Base-by-base conservation (phyloP, 2,797 vertebrate species). In the Alca torda region DNA sequence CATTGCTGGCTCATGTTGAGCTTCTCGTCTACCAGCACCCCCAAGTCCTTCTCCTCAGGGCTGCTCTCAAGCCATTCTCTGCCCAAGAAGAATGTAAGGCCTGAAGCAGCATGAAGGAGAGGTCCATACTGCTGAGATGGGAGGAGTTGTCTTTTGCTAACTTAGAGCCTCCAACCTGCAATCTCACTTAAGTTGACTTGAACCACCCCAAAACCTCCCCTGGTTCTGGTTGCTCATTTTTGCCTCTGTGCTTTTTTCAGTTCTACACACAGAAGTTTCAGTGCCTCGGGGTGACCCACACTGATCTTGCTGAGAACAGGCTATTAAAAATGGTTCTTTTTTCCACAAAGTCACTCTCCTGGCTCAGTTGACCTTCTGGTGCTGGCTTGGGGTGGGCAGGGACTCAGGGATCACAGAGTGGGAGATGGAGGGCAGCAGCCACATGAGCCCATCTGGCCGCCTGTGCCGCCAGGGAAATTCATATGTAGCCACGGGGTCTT, bases 341-440 rank as follows among this genome's bases (percentile, higher is more conserved):
- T 89, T 24, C 53, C 1, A 0, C 35, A 64, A 57, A 59, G 37
- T 56, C 20, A 7, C 87, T 82, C 53, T 46, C 51, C 75, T 65
- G 63, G 20, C 63, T 64, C 67, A 8, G n/a, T 73, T 61, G 43
- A 18, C 28, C 39, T 37, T 51, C 23, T 1, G 0, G 28, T 17
- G 37, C 59, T 46, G 65, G 21, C 46, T 87, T 0, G 0, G 26
- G 1, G 5, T 4, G 4, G n/a, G n/a, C 18, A 65, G 74, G 30
- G 61, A 61, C 26, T 69, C 14, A 10, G 64, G 60, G 39, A 4
- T 67, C 3, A 1, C 9, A 6, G 54, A 33, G 56, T 13, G 31
- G 50, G 61, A 57, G n/a, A 56, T 0, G 4, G 30, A 78, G n/a
- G 57, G 54, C 77, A 75, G 54, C 53, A 64, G 69, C 41, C 45